phyloP scores from a whole-genome alignment of 92 coral and sea anemone genomes.

The Epizoanthus scotinus region DNA sequence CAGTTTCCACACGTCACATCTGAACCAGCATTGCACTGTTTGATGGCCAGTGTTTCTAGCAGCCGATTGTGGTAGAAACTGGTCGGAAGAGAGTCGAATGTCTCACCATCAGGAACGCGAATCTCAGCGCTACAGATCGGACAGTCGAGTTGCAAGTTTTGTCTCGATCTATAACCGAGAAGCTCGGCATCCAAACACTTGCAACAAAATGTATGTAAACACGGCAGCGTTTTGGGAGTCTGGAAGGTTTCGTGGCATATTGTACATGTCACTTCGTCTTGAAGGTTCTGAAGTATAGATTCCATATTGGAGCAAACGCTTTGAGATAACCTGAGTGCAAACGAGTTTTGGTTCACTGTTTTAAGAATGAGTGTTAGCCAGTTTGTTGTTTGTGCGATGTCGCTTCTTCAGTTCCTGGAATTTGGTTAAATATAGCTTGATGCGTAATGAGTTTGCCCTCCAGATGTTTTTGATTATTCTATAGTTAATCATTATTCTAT shows the following conservation, averaged over 20 bases:
- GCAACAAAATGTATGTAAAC: too few relatives aligned
- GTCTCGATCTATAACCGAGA: neutral
- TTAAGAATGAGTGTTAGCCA: too few relatives aligned
- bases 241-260: neutral
- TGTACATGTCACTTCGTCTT: neutral
- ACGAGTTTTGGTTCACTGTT: too few relatives aligned
- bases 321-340: neutral
- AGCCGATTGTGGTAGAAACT: neutral
- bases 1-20: slow-evolving; percentile 7
- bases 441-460: too few relatives aligned
- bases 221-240: neutral
- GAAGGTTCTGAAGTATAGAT: neutral
- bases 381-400: too few relatives aligned
- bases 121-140: neutral
- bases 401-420: too few relatives aligned
- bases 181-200: neutral
- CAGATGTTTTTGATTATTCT: too few relatives aligned
- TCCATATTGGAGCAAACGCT: neutral
- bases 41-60: neutral
- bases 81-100: neutral
- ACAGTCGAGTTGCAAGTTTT: neutral
- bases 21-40: slow-evolving; percentile 12
- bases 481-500: too few relatives aligned
- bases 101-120: neutral
- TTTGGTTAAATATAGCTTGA: too few relatives aligned